Conservation (phyloP, 2,797 vertebrate genomes). For the Macropus fuliginosus region DNA sequence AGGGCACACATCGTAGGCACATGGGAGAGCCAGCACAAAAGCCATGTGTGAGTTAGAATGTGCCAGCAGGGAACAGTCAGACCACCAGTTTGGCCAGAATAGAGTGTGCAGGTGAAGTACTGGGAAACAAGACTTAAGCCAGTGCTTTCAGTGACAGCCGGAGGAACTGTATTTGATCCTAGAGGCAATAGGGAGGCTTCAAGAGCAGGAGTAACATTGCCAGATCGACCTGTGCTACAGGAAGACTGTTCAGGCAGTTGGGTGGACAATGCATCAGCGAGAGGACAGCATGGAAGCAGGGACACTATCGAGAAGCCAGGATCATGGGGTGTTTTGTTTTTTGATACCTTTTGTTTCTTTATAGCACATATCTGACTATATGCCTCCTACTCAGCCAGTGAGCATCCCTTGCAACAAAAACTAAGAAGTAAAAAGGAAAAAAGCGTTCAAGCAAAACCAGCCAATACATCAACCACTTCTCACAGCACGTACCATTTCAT, state of each 20-base stretch:
- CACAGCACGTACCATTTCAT: background rate
- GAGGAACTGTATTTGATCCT: background rate
- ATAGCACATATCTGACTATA: background rate
- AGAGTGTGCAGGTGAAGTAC: background rate
- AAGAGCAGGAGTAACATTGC: background rate
- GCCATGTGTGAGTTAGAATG: background rate
- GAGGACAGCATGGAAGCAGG: background rate
- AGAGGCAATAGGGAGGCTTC: background rate
- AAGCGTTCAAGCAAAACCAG: background rate
- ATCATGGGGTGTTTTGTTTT: background rate
- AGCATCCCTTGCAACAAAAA: background rate
- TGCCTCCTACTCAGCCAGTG: background rate
- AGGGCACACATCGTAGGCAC: background rate
- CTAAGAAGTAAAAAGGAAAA: background rate
- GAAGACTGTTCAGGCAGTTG: background rate
- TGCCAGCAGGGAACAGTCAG: background rate
- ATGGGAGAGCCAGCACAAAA: background rate
- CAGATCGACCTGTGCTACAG: background rate
- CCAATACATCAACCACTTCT: background rate
- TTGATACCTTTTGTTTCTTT: background rate
- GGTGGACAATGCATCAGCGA: background rate
- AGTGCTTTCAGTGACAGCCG: background rate
- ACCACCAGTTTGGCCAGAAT: background rate
- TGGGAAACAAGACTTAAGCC: background rate
- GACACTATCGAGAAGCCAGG: background rate